Evolutionary conservation across 2,888 invertebrate genomes (phyloP).

Genomic region (Cynaeus angustus): DNA sequence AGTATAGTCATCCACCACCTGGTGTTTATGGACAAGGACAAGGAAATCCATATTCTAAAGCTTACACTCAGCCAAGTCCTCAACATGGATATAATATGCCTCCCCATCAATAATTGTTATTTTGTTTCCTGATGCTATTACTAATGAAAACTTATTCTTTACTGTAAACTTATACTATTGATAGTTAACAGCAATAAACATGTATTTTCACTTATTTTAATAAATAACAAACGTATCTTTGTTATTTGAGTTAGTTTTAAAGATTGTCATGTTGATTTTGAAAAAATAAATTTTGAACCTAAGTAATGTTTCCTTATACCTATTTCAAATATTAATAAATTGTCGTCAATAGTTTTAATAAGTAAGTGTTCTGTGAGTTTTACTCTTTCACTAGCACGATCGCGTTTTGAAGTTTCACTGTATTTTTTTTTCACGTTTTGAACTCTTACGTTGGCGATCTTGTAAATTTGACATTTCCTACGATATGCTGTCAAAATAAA

Average conservation of each 20-base stretch:
- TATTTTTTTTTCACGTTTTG: too few species aligned
- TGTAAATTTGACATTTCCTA: too few species aligned
- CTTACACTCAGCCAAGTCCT: slow-evolving; percentile 64
- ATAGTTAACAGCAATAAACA: slow-evolving; percentile 40
- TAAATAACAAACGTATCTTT: slow-evolving; percentile 19
- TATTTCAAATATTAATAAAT: too few species aligned
- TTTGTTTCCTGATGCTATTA: background rate
- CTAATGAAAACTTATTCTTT: slow-evolving; percentile 3
- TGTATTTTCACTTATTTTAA: slow-evolving; percentile 46
- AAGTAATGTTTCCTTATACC: too few species aligned
- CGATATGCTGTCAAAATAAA: background rate
- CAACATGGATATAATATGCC: slow-evolving; percentile 66
- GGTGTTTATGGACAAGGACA: slow-evolving; percentile 58
- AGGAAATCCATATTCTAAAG: slow-evolving; percentile 68
- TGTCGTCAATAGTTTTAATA: too few species aligned
- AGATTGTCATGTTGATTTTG: too few species aligned
- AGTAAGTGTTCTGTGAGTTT: background rate
- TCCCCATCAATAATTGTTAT: slow-evolving; percentile 62
- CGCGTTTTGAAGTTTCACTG: too few species aligned
- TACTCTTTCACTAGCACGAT: background rate
- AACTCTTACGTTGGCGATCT: too few species aligned
- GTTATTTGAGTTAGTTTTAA: too few species aligned
- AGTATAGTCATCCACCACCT: slow-evolving; percentile 60
- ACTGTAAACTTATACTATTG: slow-evolving; percentile 12
- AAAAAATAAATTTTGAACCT: too few species aligned